phyloP scores from a whole-genome alignment of 1,140 invertebrate genomes.

The Macrocentrus cingulum region DNA sequence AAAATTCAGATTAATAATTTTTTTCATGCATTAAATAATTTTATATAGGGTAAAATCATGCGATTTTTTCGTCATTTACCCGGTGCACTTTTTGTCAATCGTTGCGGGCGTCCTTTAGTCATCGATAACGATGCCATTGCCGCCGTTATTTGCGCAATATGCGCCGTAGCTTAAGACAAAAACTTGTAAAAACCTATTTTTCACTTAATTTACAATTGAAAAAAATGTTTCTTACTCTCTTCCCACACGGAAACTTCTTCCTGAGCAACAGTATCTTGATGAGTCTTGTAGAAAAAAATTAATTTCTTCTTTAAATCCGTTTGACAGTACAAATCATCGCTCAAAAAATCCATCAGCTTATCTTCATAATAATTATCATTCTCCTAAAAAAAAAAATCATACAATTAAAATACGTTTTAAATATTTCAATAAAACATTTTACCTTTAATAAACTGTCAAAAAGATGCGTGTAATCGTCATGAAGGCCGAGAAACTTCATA shows the following conservation, averaged over 20 bases:
- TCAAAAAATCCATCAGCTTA: conserved; percentile 51
- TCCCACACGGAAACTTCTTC: conserved; percentile 63
- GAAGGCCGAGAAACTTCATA: conserved; percentile 44
- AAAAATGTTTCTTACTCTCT: conserved; percentile 53
- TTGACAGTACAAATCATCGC: conserved; percentile 44
- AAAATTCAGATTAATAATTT: too few relatives aligned
- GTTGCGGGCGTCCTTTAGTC: conserved; percentile 42
- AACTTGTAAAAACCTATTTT: not conserved
- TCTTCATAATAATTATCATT: conserved; percentile 46
- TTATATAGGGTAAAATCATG: not conserved
- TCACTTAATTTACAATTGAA: conserved; percentile 30
- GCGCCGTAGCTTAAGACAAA: conserved; percentile 27
- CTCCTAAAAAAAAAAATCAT: conserved; percentile 38
- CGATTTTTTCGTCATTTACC: conserved; percentile 37
- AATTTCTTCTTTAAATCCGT: conserved; percentile 54
- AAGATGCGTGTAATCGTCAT: conserved; percentile 31
- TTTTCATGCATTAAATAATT: not conserved
- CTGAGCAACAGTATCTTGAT: conserved; percentile 57
- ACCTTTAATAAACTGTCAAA: conserved; percentile 51
- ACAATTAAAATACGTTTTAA: not conserved
- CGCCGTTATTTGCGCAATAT: conserved; percentile 42
- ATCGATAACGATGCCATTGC: conserved; percentile 39
- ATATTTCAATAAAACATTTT: too few relatives aligned
- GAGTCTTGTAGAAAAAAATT: conserved; percentile 62
- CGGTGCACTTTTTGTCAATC: conserved; percentile 46